A percentile compares a stretch with the other conserved stretches of the same genome.
phyloP scores from a whole-genome alignment of 2,888 invertebrate genomes.

The Lepidochrysops patricia region DNA sequence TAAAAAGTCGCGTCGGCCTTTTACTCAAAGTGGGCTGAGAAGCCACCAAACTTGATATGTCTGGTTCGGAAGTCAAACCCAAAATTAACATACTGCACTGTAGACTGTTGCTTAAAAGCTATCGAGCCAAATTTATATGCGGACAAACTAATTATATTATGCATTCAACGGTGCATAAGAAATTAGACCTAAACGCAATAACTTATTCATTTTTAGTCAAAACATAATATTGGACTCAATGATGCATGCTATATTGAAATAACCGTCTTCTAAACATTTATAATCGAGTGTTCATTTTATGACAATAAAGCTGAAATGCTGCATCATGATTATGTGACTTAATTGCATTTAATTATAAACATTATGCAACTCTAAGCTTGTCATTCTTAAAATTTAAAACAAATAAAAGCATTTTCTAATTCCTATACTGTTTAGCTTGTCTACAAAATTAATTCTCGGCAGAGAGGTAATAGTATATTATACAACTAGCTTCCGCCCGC shows the following conservation, averaged over 20 bases:
- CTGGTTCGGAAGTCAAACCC: conserved; percentile 23
- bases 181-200: neutral
- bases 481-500: too few species aligned
- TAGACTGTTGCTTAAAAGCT: conserved; percentile 14
- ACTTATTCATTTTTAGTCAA: neutral
- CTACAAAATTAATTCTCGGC: too few species aligned
- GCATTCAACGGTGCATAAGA: neutral
- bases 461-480: too few species aligned
- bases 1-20: conserved; percentile 24
- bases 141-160: neutral
- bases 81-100: conserved; percentile 22
- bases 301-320: neutral
- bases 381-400: neutral
- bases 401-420: neutral
- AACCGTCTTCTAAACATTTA: neutral
- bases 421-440: too few species aligned
- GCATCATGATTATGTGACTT: neutral
- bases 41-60: conserved; percentile 25
- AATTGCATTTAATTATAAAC: neutral
- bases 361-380: neutral
- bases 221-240: neutral
- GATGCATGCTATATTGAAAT: neutral
- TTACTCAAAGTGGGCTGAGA: conserved; percentile 25
- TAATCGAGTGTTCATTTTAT: neutral
- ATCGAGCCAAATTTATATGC: neutral